Evolutionary conservation across 2,113 vertebrate species (phyloP), one percentile per base, ranked within the genome.

Genomic region (Sporophila hypoxantha): DNA sequence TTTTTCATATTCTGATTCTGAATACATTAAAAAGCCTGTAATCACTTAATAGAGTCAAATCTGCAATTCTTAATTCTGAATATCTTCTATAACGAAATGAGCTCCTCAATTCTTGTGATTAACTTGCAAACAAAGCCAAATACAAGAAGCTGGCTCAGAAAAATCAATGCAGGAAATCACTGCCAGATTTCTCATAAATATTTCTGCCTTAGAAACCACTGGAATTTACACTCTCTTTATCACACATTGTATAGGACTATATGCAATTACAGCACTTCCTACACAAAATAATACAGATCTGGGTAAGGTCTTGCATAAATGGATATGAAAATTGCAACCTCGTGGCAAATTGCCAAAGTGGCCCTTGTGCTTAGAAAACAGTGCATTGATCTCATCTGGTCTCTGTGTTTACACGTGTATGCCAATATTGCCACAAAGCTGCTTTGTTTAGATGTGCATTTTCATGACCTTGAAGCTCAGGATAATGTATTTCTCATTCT

Each of bases 1-100:
- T 92, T 89, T 89, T 94, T 85, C 66, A 77, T 77, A 82, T 85
- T 91, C 82, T 41, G 79, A 60, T 77, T 82, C 57, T 77, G 87
- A 94, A 95, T 91, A 75, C 46, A 83, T 93, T 93, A 71, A 92
- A 93, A 93, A 93, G 91, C 76, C 76, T 89, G 79, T 90, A 94
- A 95, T 94, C 92, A 92, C 76, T 82, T 93, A 92, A 93, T 87
- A 92, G 82, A 89, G 82, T 50, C 73, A 93, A 82, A 94, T 92
- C 82, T 95, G 76, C 69, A 92, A 85, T 93, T 93, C 85, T 87
- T 85, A 82, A 64, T 82, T 66, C 73, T 92, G 87, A 91, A 19
- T 87, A 77, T 71, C 69, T 85, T 87, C 85, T 83, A 59, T 87
- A 89, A 75, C 5, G 0, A 91, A 82, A 85, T 71, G 79, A 95